These are phyloP conservation scores for Choristoneura fumiferana DNA, from an alignment of 1,140 invertebrate species.

Conservation along the genomic window DNA sequence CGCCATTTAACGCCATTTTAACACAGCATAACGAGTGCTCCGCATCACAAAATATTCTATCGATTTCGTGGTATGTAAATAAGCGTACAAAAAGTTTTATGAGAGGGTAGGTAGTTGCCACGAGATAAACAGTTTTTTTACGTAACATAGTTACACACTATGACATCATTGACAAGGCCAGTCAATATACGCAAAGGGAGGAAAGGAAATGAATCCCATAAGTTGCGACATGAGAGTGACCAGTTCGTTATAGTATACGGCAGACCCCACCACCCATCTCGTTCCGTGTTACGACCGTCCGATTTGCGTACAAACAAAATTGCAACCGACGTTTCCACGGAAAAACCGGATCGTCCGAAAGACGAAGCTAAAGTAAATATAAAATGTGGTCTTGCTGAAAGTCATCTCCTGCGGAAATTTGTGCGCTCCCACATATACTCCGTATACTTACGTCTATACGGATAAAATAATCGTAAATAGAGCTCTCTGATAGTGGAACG, in stretches of 20 bases:
- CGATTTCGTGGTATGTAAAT: too few relatives aligned
- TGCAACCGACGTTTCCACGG: conserved; percentile 34
- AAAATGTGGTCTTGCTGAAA: conserved; percentile 46
- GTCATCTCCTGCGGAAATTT: conserved; percentile 49
- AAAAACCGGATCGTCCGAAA: conserved; percentile 35
- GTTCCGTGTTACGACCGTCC: conserved; percentile 52
- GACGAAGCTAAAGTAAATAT: conserved; percentile 40
- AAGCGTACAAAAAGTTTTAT: too few relatives aligned
- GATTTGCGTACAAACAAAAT: conserved; percentile 69
- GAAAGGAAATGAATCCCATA: conserved; percentile 62
- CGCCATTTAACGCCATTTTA: too few relatives aligned
- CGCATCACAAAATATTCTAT: too few relatives aligned
- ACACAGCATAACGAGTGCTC: too few relatives aligned
- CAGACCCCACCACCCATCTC: conserved; percentile 38
- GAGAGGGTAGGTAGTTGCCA: too few relatives aligned
- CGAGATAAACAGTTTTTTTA: too few relatives aligned
- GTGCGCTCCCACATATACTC: conserved; percentile 1
- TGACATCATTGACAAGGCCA: not conserved
- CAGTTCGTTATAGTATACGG: conserved; percentile 38
- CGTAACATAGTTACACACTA: not conserved
- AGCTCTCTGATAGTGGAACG: too few relatives aligned
- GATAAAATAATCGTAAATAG: not conserved
- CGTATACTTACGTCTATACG: not conserved
- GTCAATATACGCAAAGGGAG: conserved; percentile 9
- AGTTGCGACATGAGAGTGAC: conserved; percentile 38